Evolutionary conservation across 2,797 vertebrate genomes (phyloP).

Genomic region (Bovichtus variegatus): DNA sequence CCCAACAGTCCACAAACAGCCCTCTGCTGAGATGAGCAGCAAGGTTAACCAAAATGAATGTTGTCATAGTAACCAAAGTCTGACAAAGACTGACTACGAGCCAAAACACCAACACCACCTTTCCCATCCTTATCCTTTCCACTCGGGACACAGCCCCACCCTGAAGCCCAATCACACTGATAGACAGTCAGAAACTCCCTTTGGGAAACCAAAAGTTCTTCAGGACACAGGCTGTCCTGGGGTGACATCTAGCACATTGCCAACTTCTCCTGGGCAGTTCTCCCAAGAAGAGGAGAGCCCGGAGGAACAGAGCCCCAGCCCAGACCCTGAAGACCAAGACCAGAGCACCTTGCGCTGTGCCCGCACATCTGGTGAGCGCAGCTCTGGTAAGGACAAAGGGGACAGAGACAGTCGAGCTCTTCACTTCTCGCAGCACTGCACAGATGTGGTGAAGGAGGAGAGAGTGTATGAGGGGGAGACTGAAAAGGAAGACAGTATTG

Average conservation of each 20-base stretch:
- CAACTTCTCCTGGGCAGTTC: constrained; percentile 56
- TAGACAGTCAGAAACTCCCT: constrained; percentile 56
- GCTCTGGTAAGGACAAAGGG: constrained; percentile 77
- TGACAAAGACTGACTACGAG: constrained; percentile 67
- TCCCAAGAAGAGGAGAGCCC: constrained; percentile 75
- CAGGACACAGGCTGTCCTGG: constrained; percentile 57
- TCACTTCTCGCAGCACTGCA: constrained; percentile 60
- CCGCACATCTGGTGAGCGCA: constrained; percentile 85
- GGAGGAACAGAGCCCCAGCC: constrained; percentile 76
- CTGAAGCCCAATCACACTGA: constrained; percentile 61
- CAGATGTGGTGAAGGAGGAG: constrained; percentile 85
- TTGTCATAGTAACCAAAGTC: constrained; percentile 74
- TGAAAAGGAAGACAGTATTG: constrained; percentile 78
- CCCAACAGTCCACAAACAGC: constrained; percentile 64
- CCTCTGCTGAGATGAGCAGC: constrained; percentile 52
- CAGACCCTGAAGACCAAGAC: constrained; percentile 82
- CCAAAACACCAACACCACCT: constrained; percentile 71
- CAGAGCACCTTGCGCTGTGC: constrained; percentile 86
- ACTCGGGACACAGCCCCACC: constrained; percentile 51
- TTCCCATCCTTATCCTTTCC: constrained; percentile 60
- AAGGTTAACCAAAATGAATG: constrained; percentile 80
- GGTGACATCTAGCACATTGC: constrained; percentile 31
- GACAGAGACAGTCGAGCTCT: constrained; percentile 57
- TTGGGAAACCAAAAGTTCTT: constrained; percentile 60
- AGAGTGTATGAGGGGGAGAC: constrained; percentile 72